These are phyloP conservation scores for Turdus rufiventris DNA, from an alignment of 2,113 vertebrate genomes.

Conservation along the genomic window DNA sequence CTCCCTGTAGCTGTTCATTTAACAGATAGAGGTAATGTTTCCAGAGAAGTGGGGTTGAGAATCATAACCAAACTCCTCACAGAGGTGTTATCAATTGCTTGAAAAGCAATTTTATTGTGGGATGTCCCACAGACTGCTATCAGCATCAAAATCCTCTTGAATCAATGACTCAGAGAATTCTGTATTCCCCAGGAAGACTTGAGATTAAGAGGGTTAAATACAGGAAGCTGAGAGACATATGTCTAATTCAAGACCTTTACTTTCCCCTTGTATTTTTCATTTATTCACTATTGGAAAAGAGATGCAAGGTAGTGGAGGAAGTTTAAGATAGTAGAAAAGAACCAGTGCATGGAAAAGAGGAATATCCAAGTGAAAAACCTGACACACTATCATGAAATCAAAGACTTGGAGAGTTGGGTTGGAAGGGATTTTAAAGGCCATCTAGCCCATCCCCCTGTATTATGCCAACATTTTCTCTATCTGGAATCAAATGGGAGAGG, in stretches of 20 bases:
- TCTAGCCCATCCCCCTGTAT: fast-evolving
- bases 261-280: neutral
- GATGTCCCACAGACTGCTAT: neutral
- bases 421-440: neutral
- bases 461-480: neutral
- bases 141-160: neutral
- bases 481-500: neutral
- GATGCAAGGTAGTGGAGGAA: neutral
- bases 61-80: neutral
- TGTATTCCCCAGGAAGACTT: neutral
- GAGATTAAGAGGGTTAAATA: neutral
- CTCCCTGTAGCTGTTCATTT: neutral
- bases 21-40: neutral
- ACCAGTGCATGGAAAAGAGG: neutral
- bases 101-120: neutral
- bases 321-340: neutral
- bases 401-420: neutral
- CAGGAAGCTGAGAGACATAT: neutral
- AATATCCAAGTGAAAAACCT: neutral
- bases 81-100: neutral
- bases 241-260: neutral
- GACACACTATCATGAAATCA: neutral
- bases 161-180: neutral
- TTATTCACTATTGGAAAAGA: neutral
- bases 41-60: neutral